Conservation (phyloP, 2,113 vertebrate genomes). For the Lamprologus lemairii region DNA sequence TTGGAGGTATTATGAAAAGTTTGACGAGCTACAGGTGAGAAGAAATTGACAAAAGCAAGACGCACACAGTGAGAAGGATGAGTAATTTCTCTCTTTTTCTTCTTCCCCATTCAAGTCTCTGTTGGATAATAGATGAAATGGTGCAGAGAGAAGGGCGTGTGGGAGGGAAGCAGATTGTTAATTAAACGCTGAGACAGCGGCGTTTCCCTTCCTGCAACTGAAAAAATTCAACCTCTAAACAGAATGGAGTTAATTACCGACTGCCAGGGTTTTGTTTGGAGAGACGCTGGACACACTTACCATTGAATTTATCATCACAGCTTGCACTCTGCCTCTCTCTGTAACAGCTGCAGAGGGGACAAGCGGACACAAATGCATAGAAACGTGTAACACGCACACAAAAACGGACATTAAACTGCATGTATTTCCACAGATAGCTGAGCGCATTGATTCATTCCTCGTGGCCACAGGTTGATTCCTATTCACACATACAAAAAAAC, state of each 20-base stretch:
- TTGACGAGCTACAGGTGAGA: not conserved
- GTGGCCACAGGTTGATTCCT: not conserved
- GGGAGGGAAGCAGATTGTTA: constrained; percentile 44
- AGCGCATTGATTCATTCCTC: not conserved
- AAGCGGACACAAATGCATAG: not conserved
- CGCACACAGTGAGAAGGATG: not conserved
- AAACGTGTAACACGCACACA: not conserved
- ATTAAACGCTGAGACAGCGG: constrained; percentile 43
- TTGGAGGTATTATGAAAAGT: not conserved
- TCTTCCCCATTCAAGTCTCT: not conserved
- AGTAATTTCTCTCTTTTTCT: not conserved
- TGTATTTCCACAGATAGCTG: not conserved
- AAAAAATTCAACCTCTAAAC: constrained; percentile 42
- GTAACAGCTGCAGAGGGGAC: not conserved
- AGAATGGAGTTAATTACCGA: constrained; percentile 35
- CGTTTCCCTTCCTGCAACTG: constrained; percentile 16
- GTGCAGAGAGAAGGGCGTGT: not conserved
- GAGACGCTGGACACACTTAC: not conserved
- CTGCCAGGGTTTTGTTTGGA: not conserved
- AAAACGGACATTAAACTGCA: not conserved
- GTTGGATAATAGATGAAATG: constrained; percentile 18
- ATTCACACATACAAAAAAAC: not conserved
- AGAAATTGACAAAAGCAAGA: not conserved
- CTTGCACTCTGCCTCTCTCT: not conserved
- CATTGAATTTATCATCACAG: constrained; percentile 4